These are phyloP conservation scores for Catharus minimus DNA, from an alignment of 2,113 vertebrate species.

Conservation along the genomic window DNA sequence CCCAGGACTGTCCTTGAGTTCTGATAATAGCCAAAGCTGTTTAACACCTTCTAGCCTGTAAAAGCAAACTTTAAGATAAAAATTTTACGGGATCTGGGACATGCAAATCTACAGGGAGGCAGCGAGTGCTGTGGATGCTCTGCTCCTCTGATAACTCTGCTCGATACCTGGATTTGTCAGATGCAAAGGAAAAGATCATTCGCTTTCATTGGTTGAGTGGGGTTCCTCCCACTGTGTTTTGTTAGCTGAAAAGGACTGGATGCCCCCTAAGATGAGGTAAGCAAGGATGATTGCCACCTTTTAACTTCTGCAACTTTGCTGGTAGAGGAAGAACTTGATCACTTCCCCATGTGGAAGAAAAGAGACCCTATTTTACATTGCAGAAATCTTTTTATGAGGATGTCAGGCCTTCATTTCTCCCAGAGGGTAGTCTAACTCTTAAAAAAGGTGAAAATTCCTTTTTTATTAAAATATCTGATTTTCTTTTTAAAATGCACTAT, in stretches of 20 bases:
- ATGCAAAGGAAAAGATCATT: background rate
- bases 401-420: background rate
- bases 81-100: background rate
- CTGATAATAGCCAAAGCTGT: background rate
- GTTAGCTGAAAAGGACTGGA: background rate
- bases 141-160: background rate
- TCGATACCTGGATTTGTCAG: background rate
- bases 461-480: background rate
- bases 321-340: background rate
- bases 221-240: background rate
- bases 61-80: background rate
- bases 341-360: background rate
- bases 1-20: background rate
- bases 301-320: background rate
- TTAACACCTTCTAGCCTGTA: background rate
- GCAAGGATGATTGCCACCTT: background rate
- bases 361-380: background rate
- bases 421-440: background rate
- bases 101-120: background rate
- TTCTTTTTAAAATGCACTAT: background rate
- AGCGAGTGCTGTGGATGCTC: background rate
- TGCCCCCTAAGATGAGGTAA: background rate
- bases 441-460: background rate
- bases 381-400: background rate
- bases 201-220: background rate